phyloP scores from a whole-genome alignment of 2,888 invertebrate species.

The Noctua janthe region DNA sequence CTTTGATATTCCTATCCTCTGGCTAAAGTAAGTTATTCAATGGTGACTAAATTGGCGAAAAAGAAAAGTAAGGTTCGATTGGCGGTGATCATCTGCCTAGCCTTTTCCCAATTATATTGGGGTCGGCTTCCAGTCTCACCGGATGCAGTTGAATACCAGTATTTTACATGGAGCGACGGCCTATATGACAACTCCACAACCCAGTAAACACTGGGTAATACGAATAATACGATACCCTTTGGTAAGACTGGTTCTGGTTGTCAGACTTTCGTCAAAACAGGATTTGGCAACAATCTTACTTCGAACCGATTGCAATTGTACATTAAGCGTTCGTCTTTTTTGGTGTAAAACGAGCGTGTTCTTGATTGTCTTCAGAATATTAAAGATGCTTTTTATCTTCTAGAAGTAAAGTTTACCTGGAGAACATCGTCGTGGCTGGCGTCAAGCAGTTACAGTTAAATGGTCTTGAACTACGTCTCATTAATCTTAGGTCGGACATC shows the following conservation, averaged over 20 bases:
- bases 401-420: slow-evolving; percentile 42
- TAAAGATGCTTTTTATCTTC: slow-evolving; percentile 3
- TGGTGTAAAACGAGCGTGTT: background rate
- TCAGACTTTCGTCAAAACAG: background rate
- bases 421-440: slow-evolving; percentile 38
- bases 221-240: no score
- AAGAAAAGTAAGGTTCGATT: background rate
- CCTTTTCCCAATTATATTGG: no score
- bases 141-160: no score
- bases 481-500: slow-evolving; percentile 40
- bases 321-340: background rate
- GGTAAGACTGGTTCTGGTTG: no score
- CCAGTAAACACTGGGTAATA: no score
- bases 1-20: slow-evolving; percentile 42
- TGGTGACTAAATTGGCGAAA: background rate
- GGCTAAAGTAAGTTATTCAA: slow-evolving; percentile 24
- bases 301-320: background rate
- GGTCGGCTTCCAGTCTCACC: no score
- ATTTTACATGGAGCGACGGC: no score
- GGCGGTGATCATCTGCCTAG: background rate
- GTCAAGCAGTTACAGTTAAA: slow-evolving; percentile 29
- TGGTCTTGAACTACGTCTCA: slow-evolving; percentile 40
- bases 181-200: no score
- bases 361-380: background rate
- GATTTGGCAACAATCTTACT: background rate